A percentile compares a stretch with the other conserved stretches of the same genome.
Conservation (phyloP, 2,888 invertebrate genomes). For the Amphimallon solstitiale region DNA sequence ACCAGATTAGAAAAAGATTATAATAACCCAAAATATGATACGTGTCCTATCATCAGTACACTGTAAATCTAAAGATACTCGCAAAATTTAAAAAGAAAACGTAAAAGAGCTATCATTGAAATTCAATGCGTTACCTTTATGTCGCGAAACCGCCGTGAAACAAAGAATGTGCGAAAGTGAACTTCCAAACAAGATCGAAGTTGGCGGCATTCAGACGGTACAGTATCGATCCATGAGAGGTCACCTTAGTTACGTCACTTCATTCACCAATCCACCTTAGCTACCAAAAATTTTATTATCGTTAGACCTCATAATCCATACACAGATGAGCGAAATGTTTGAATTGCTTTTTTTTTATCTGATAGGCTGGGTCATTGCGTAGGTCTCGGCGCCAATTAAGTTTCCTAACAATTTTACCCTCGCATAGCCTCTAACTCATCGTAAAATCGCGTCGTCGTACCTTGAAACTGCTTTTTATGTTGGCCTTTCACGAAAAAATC, state of each 20-base stretch:
- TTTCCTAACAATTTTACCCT: conserved; percentile 7
- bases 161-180: conserved; percentile 17
- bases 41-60: no score
- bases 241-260: conserved; percentile 46
- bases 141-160: not conserved
- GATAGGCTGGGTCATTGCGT: not conserved
- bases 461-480: conserved; percentile 3
- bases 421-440: not conserved
- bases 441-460: conserved; percentile 22
- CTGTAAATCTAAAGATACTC: no score
- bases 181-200: conserved; percentile 35
- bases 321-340: conserved; percentile 19
- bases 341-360: conserved; percentile 24
- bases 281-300: conserved; percentile 25
- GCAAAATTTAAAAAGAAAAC: no score
- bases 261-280: conserved; percentile 41
- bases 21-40: no score
- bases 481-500: conserved; percentile 21
- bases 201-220: conserved; percentile 36
- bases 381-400: conserved; percentile 7
- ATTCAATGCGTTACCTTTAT: not conserved
- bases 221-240: conserved; percentile 45
- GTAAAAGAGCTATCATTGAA: no score
- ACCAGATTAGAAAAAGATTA: no score
- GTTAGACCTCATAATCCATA: conserved; percentile 23